Base-by-base conservation (phyloP, 2,113 vertebrate species). In the Piprites chloris region DNA sequence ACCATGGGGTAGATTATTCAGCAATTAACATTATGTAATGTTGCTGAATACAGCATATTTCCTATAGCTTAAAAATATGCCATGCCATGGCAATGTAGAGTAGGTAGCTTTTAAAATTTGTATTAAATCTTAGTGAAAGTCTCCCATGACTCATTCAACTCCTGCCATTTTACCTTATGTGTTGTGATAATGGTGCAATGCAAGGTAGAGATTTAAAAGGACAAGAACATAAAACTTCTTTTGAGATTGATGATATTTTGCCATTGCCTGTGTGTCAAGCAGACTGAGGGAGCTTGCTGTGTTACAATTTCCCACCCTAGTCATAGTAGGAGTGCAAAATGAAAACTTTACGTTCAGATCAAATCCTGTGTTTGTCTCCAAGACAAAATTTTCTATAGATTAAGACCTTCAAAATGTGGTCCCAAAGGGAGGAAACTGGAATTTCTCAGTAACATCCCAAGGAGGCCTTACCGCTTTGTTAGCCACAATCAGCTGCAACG, bases 51-150 rank as follows among this genome's bases (percentile, higher is more conserved):
- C 80, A 89, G 79, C 3, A 0, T 66, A 78, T 90, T 97, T 94
- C 66, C 50, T 50, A 32, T 46, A 85, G 69, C 73, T 89, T 78
- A 76, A 93, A 81, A 95, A 61, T 69, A 69, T 86, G 68, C 71
- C 87, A 47, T 0, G 17, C 78, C 12, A 15, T 61, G 85, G 76
- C 93, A 86, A 90, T 87, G 92, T 79, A 89, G 95, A 88, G 80
- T 72, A 96, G 90, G 76, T 80, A 92, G 73, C 80, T 95, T 93
- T 87, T 61, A 90, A 92, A 93, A 72, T 93, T 75, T 68, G 79
- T 61, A 81, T 87, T 90, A 90, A 96, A 79, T 87, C 61, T 93
- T 84, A 89, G 80, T 39, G 47, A 62, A 89, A 89, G 76, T 84
- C 86, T 94, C 92, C 68, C 56, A 72, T 72, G 88, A 86, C 80